Percentiles rank a stretch among this genome's conserved stretches.
phyloP scores from a whole-genome alignment of 2,113 vertebrate genomes.

The Nothobranchius kuhntae region DNA sequence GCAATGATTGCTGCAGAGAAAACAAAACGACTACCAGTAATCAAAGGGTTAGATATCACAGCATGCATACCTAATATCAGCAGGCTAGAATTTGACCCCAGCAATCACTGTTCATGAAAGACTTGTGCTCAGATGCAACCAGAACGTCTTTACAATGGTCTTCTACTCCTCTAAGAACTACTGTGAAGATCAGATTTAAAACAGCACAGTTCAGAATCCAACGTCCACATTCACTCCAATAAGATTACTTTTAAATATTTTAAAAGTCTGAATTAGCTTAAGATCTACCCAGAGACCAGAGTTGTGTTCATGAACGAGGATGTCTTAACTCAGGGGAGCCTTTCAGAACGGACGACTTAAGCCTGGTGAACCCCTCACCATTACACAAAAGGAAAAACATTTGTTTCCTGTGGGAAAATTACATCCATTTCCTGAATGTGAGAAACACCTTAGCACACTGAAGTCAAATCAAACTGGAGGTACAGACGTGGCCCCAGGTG shows the following conservation, averaged over 20 bases:
- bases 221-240: too few relatives aligned
- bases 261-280: too few relatives aligned
- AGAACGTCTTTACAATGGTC: slow-evolving; percentile 86
- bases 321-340: slow-evolving; percentile 79
- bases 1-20: slow-evolving; percentile 79
- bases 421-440: slow-evolving; percentile 45
- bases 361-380: slow-evolving; percentile 74
- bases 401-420: slow-evolving; percentile 83
- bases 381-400: slow-evolving; percentile 71
- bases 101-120: slow-evolving; percentile 55
- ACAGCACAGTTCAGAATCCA: not conserved
- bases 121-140: slow-evolving; percentile 70
- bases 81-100: slow-evolving; percentile 62
- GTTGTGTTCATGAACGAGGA: not conserved
- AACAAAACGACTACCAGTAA: slow-evolving; percentile 81
- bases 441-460: slow-evolving; percentile 20
- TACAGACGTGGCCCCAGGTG: slow-evolving; percentile 22
- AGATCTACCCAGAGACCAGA: too few relatives aligned
- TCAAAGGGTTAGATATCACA: slow-evolving; percentile 84
- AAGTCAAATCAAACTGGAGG: slow-evolving; percentile 40
- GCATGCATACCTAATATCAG: slow-evolving; percentile 81
- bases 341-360: slow-evolving; percentile 73
- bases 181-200: slow-evolving; percentile 33
- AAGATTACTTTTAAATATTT: too few relatives aligned
- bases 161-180: slow-evolving; percentile 85